Conservation (phyloP, 2,888 invertebrate genomes). For the Diaperis boleti region DNA sequence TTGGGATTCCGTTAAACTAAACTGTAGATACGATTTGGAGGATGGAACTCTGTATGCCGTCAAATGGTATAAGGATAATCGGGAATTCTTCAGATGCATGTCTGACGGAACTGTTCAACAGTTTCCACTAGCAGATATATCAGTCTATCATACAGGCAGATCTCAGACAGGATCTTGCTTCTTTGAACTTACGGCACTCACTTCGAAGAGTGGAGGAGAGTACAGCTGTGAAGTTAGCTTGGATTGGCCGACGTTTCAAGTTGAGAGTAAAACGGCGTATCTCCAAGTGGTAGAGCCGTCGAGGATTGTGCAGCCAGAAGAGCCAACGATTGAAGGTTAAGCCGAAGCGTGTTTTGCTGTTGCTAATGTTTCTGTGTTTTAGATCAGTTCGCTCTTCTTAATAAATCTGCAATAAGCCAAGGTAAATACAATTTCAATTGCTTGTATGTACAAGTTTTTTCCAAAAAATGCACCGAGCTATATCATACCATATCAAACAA, state of each 20-base stretch:
- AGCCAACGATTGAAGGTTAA: not conserved
- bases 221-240: slow-evolving; percentile 61
- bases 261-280: slow-evolving; percentile 43
- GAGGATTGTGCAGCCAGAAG: slow-evolving; percentile 37
- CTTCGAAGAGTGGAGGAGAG: slow-evolving; percentile 54
- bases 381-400: too few relatives aligned
- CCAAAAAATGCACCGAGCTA: too few relatives aligned
- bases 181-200: slow-evolving; percentile 54
- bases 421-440: too few relatives aligned
- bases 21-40: slow-evolving; percentile 59
- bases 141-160: slow-evolving; percentile 46
- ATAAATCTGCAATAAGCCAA: too few relatives aligned
- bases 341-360: not conserved
- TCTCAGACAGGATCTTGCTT: slow-evolving; percentile 57
- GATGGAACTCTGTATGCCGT: slow-evolving; percentile 57
- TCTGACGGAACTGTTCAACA: slow-evolving; percentile 56
- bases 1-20: slow-evolving; percentile 54
- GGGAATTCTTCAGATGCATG: slow-evolving; percentile 58
- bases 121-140: slow-evolving; percentile 56
- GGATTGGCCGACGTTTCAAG: slow-evolving; percentile 57
- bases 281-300: slow-evolving; percentile 47
- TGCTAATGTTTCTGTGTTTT: not conserved
- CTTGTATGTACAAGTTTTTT: too few relatives aligned
- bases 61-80: slow-evolving; percentile 62
- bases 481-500: too few relatives aligned